Evolutionary conservation across 1,140 invertebrate species (phyloP), one percentile per base, ranked within the genome.

Genomic region (Callitettix versicolor): DNA sequence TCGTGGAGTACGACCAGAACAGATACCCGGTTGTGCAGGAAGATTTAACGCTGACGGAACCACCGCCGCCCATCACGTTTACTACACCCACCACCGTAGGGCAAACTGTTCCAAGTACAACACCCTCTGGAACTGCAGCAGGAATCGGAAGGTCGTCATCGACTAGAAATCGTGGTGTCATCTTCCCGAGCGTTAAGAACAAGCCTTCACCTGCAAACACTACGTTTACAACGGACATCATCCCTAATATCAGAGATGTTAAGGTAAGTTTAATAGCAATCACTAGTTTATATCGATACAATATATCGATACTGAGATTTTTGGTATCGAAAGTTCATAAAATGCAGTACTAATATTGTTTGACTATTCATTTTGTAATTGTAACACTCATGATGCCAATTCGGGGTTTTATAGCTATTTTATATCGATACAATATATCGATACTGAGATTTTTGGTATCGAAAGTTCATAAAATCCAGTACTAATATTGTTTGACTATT

Each of bases 181-280:
- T 92, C 68, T 92, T 92, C 72, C 88, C 88, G 0, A 89, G 86
- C 62, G 86, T 92, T 12, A 91, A 91, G 67, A 91, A 91, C 67
- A 92, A 92, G 64, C 88, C 88, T 3, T 81, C 84, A 54, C 78
- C 84, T 24, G 79, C 84, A 6, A 91, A 91, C 71, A 85, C 84
- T 53, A 88, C 85, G 9, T 87, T 88, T 65, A 77, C 80, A 17
- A 85, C 80, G 4, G 86, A 88, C 60, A 72, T 82, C 56, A 72
- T 82, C 48, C 71, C 80, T 36, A 81, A 78, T 67, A 78, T 85
- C 62, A 86, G 85, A 70, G 86, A 89, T 66, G 78, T 89, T 59
- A 90, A 85, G 80, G 88, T 91, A 76, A 81, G 78, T 62, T n/a
- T n/a, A n/a, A n/a, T n/a, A n/a, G n/a, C n/a, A n/a, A n/a, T n/a